A percentile compares a stretch with the other conserved stretches of the same genome.
Evolutionary conservation across 2,888 invertebrate species (phyloP).

Genomic region (Schizotus pectinicornis): DNA sequence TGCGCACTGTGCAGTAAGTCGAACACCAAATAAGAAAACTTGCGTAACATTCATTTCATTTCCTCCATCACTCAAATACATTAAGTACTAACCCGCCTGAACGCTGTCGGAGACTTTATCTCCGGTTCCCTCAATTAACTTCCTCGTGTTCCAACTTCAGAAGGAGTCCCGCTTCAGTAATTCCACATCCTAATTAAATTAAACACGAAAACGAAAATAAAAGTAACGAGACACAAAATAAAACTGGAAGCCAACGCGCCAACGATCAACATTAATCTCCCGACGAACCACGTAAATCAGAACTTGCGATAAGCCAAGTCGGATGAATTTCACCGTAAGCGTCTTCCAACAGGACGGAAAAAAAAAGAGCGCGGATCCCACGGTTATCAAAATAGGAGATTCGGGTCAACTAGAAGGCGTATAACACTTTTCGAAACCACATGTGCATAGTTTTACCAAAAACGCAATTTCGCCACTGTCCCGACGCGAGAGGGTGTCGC

Average conservation of each 20-base stretch:
- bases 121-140: slow-evolving; percentile 23
- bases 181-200: slow-evolving; percentile 20
- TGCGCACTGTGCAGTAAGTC: background rate
- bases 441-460: slow-evolving; percentile 13
- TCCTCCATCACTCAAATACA: slow-evolving; percentile 15
- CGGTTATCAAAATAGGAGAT: slow-evolving; percentile 43
- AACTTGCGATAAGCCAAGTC: slow-evolving; percentile 10
- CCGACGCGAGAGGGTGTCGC: background rate
- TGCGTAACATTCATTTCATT: slow-evolving; percentile 16
- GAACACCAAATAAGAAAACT: slow-evolving; percentile 1
- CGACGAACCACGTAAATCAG: background rate
- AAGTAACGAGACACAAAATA: background rate
- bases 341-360: slow-evolving; percentile 8
- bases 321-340: slow-evolving; percentile 13
- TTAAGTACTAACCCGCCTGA: slow-evolving; percentile 21
- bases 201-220: slow-evolving; percentile 4
- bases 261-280: too few species aligned
- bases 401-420: slow-evolving; percentile 44
- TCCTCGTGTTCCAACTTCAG: slow-evolving; percentile 22
- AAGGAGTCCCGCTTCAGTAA: slow-evolving; percentile 16
- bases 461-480: slow-evolving; percentile 7
- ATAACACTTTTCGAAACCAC: slow-evolving; percentile 14
- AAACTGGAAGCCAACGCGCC: background rate
- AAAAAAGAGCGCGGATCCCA: slow-evolving; percentile 31
- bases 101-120: slow-evolving; percentile 24